phyloP scores from a whole-genome alignment of 2,797 vertebrate genomes.

The Tangara arthus region DNA sequence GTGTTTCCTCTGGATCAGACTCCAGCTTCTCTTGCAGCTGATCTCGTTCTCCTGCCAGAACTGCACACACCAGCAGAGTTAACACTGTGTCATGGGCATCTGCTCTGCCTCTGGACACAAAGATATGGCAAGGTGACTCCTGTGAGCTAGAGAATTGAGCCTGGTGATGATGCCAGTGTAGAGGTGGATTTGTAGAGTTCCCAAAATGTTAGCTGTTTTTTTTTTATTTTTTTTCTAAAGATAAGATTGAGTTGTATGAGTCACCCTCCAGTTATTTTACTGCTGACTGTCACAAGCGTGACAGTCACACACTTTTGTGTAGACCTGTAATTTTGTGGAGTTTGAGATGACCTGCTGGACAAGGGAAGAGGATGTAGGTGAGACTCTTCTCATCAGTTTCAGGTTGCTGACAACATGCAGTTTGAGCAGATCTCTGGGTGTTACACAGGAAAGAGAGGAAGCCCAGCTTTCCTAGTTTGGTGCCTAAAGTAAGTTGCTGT shows the following conservation, averaged over 20 bases:
- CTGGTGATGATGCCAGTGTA: background rate
- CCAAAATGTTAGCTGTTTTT: background rate
- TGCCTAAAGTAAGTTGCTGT: background rate
- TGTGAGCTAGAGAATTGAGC: background rate
- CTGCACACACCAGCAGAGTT: accelerated
- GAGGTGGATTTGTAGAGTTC: background rate
- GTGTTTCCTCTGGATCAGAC: background rate
- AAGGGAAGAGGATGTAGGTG: background rate
- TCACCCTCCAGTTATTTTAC: background rate
- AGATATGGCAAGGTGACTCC: background rate
- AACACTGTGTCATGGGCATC: accelerated
- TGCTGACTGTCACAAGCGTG: accelerated
- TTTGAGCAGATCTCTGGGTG: background rate
- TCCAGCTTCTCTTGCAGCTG: background rate
- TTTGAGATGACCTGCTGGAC: background rate
- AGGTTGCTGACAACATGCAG: accelerated
- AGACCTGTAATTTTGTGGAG: background rate
- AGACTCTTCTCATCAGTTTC: background rate
- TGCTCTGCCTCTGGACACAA: background rate
- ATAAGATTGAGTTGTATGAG: background rate
- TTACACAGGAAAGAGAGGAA: background rate
- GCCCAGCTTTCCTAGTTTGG: background rate
- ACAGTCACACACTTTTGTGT: too few species aligned
- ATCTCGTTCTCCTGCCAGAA: background rate
- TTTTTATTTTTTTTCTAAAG: background rate